These are phyloP conservation scores for Tamandua tetradactyla DNA, from an alignment of 2,797 vertebrate genomes.

Conservation along the genomic window DNA sequence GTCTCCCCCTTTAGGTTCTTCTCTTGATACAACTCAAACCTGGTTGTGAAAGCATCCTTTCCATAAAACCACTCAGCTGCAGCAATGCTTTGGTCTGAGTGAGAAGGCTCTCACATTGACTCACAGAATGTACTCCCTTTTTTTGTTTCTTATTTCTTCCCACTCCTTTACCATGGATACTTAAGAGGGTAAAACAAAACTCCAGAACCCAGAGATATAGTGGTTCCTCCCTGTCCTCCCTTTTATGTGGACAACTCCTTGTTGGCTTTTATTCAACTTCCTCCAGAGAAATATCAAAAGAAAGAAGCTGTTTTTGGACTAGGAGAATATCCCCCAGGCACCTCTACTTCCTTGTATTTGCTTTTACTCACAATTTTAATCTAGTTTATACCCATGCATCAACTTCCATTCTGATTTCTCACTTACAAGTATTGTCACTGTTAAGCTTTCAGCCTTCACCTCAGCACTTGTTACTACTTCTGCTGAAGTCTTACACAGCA, in stretches of 20 bases:
- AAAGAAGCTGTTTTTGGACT: slow-evolving; percentile 39
- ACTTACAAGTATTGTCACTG: not conserved
- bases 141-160: slow-evolving; percentile 19
- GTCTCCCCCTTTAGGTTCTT: not conserved
- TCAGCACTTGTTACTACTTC: slow-evolving; percentile 28
- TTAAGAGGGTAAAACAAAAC: slow-evolving; percentile 57
- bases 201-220: not conserved
- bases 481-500: not conserved
- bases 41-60: not conserved
- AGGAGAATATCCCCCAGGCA: not conserved
- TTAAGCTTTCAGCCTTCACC: not conserved
- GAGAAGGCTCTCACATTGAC: not conserved
- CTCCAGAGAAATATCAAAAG: slow-evolving; percentile 58
- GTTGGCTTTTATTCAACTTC: slow-evolving; percentile 64
- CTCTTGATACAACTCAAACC: not conserved
- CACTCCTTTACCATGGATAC: not conserved
- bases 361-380: slow-evolving; percentile 47
- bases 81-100: not conserved
- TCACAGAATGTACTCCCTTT: slow-evolving; percentile 21
- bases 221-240: slow-evolving; percentile 51
- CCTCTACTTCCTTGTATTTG: slow-evolving; percentile 30
- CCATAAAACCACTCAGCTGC: not conserved
- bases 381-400: not conserved
- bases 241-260: slow-evolving; percentile 53
- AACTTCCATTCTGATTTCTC: not conserved